Conservation (phyloP, 2,888 invertebrate genomes). For the Acleris holmiana region DNA sequence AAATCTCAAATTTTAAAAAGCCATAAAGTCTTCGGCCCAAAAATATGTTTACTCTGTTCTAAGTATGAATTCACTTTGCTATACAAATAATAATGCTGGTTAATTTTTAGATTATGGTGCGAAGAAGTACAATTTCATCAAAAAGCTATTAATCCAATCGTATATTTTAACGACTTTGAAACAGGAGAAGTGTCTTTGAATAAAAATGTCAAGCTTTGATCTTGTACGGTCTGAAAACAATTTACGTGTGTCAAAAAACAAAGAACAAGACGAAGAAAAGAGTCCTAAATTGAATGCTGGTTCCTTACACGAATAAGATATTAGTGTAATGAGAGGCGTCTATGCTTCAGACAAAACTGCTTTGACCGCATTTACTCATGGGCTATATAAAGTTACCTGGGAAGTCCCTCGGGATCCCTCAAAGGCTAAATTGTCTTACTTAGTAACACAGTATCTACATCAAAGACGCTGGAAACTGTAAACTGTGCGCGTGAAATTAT, state of each 20-base stretch:
- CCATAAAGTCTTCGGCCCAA: too few species aligned
- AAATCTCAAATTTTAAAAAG: too few species aligned
- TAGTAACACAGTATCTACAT: constrained; percentile 57
- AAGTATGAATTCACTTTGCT: too few species aligned
- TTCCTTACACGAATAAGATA: constrained; percentile 55
- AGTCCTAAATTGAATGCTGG: constrained; percentile 45
- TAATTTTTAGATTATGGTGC: neutral
- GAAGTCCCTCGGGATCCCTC: constrained; percentile 59
- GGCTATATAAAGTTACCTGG: constrained; percentile 74
- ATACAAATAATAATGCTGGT: neutral
- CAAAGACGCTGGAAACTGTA: constrained; percentile 51
- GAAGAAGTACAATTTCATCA: neutral
- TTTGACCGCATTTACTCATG: constrained; percentile 72
- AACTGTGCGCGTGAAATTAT: constrained; percentile 26
- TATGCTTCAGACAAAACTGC: constrained; percentile 62
- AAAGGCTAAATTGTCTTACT: constrained; percentile 70
- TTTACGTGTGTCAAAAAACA: constrained; percentile 4
- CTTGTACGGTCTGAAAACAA: constrained; percentile 23
- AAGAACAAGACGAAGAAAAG: constrained; percentile 6
- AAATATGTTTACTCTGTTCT: too few species aligned
- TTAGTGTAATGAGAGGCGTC: constrained; percentile 57
- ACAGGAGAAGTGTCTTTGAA: constrained; percentile 20
- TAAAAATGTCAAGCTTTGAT: constrained; percentile 30
- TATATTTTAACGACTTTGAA: constrained; percentile 6
- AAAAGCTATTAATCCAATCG: constrained; percentile 9